Evolutionary conservation across 2,797 vertebrate genomes (phyloP).

Genomic region (Sebastes glaucus): DNA sequence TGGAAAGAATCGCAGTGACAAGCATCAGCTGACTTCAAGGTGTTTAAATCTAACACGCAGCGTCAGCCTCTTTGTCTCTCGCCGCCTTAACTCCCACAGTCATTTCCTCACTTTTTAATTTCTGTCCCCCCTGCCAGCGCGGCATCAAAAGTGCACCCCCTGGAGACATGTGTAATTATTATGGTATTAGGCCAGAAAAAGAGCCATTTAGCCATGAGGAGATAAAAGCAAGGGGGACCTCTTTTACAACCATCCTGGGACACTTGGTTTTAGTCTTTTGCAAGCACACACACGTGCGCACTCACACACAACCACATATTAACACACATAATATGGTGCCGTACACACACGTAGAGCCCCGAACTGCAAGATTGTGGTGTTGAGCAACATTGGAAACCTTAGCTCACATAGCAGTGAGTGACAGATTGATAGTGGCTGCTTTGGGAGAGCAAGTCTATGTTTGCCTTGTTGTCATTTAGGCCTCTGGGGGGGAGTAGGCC

Average conservation of each 20-base stretch:
- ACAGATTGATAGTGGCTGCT: conserved; percentile 46
- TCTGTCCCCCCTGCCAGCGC: conserved; percentile 51
- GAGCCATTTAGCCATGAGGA: conserved; percentile 71
- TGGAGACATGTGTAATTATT: conserved; percentile 82
- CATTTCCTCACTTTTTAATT: conserved; percentile 83
- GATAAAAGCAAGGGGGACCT: conserved; percentile 72
- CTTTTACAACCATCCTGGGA: conserved; percentile 22
- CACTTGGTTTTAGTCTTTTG: conserved; percentile 6
- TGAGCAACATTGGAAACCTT: conserved; percentile 40
- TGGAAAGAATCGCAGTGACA: conserved; percentile 78
- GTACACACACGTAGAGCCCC: neutral
- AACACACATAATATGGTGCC: neutral
- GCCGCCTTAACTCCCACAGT: conserved; percentile 68
- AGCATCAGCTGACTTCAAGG: conserved; percentile 72
- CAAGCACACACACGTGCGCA: neutral
- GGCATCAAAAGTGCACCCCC: conserved; percentile 78
- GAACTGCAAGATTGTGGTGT: neutral
- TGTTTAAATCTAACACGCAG: conserved; percentile 56
- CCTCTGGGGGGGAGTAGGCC: conserved; percentile 18
- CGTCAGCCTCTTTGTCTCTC: conserved; percentile 78
- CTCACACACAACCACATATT: neutral
- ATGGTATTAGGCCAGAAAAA: conserved; percentile 81
- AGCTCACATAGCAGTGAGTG: conserved; percentile 26
- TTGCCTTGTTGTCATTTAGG: conserved; percentile 50
- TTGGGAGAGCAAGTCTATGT: conserved; percentile 39